Percentiles rank a stretch among this genome's conserved stretches.
phyloP scores from a whole-genome alignment of 2,113 vertebrate species.

The Tragelaphus scriptus region DNA sequence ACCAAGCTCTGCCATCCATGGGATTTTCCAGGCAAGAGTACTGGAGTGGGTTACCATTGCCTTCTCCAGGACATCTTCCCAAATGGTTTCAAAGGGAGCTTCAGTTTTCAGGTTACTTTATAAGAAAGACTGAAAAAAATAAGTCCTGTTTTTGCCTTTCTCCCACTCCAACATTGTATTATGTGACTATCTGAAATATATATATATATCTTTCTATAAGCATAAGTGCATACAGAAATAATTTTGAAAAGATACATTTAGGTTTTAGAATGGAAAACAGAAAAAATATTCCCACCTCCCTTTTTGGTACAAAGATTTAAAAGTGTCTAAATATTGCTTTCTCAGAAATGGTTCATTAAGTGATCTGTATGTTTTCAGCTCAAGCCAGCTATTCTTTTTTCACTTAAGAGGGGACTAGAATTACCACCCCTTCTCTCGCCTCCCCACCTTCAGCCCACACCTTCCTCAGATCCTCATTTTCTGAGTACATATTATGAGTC shows the following conservation, averaged over 20 bases:
- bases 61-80: no score
- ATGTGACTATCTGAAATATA: conserved; percentile 28
- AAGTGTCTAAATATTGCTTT: conserved; percentile 54
- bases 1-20: no score
- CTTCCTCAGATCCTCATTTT: background rate
- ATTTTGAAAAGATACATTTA: conserved; percentile 46
- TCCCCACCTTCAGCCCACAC: background rate
- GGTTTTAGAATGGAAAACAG: conserved; percentile 39
- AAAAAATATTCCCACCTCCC: background rate
- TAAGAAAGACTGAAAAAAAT: background rate
- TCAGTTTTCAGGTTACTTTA: background rate
- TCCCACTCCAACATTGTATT: conserved; percentile 30
- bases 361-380: conserved; percentile 20
- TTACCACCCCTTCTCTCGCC: background rate
- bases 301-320: conserved; percentile 43
- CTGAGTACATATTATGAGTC: background rate
- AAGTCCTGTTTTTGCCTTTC: background rate
- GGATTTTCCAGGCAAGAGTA: no score
- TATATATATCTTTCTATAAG: conserved; percentile 17
- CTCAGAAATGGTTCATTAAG: conserved; percentile 33
- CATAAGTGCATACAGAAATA: conserved; percentile 36
- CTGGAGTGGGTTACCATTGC: no score
- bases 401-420: background rate
- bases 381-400: conserved; percentile 2
- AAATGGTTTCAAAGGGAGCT: background rate